Conservation (phyloP, 2,113 vertebrate genomes). For the Ariopsis seemanni region DNA sequence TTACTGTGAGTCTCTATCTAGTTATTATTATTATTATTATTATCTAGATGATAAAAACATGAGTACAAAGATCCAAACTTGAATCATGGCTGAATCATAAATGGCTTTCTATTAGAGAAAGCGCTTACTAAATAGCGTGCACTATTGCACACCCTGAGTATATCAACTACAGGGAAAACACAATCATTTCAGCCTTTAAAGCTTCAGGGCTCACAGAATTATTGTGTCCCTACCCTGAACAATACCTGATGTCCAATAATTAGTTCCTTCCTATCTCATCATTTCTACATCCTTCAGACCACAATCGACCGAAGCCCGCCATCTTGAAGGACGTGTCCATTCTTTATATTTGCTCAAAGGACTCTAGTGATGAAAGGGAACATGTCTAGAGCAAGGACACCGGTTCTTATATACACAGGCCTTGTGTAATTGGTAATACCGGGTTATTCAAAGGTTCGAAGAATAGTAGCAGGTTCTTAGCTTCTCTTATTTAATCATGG, state of each 20-base stretch:
- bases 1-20: no score
- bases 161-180: neutral
- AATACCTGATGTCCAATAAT: neutral
- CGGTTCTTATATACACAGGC: neutral
- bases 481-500: neutral
- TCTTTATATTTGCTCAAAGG: neutral
- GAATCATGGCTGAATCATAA: neutral
- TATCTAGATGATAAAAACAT: no score
- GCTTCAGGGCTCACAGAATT: neutral
- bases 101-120: neutral
- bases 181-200: neutral
- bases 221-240: neutral
- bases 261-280: neutral
- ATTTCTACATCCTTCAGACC: conserved; percentile 1
- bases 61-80: no score
- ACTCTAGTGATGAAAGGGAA: neutral
- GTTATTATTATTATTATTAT: no score
- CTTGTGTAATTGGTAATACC: neutral
- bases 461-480: neutral
- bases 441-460: neutral
- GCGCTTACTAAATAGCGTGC: neutral
- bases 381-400: neutral
- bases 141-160: neutral
- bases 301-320: neutral
- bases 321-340: no score